phyloP scores from a whole-genome alignment of 2,888 invertebrate species.

The Argyresthia albistria region DNA sequence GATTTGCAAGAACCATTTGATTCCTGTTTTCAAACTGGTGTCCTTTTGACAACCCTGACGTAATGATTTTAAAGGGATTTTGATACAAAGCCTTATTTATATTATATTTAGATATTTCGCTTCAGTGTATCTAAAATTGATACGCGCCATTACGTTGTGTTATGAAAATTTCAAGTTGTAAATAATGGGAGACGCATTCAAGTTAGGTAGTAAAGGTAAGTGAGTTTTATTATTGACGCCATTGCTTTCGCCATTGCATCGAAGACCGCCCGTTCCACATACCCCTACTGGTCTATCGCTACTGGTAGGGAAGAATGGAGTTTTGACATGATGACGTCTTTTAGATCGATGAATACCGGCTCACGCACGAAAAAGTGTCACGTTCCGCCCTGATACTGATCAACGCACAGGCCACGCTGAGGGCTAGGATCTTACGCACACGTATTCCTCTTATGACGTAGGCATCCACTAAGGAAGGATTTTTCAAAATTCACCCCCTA shows the following conservation, averaged over 20 bases:
- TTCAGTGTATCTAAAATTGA: constrained; percentile 39
- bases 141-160: constrained; percentile 30
- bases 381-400: too few species aligned
- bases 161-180: constrained; percentile 63
- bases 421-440: too few species aligned
- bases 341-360: too few species aligned
- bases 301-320: too few species aligned
- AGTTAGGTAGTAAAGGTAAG: constrained; percentile 46
- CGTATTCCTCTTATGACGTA: too few species aligned
- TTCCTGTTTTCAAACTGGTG: constrained; percentile 39
- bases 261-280: too few species aligned
- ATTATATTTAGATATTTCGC: constrained; percentile 28
- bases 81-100: constrained; percentile 46
- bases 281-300: too few species aligned
- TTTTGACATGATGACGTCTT: too few species aligned
- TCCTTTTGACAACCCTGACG: constrained; percentile 62
- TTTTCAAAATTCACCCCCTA: too few species aligned
- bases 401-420: too few species aligned
- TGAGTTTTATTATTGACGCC: neutral
- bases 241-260: neutral
- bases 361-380: too few species aligned
- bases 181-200: constrained; percentile 56
- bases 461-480: too few species aligned
- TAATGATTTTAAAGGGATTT: constrained; percentile 63
- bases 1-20: constrained; percentile 36